Evolutionary conservation across 37 sponge, comb jelly and placozoan species (phyloP).

Genomic region (Chondrosia reniformis): DNA sequence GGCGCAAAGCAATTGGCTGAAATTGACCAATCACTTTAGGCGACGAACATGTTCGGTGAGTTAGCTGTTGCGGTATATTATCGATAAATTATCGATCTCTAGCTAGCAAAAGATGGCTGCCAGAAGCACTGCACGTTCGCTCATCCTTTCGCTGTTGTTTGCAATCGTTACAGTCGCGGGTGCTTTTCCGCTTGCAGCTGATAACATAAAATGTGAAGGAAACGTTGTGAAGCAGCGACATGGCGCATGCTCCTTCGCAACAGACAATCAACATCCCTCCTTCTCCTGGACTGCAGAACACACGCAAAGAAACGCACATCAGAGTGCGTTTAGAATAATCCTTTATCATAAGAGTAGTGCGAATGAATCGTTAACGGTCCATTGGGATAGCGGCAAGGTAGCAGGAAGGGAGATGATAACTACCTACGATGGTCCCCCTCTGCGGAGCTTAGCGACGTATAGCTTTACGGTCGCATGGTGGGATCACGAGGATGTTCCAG

Average conservation of each 20-base stretch:
- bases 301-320: constrained; percentile 32
- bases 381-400: constrained; percentile 63
- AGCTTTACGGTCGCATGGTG: constrained; percentile 56
- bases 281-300: constrained; percentile 62
- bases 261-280: constrained; percentile 36
- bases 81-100: too few species aligned
- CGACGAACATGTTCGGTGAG: too few species aligned
- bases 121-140: too few species aligned
- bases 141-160: neutral
- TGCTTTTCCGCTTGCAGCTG: neutral
- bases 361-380: neutral
- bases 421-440: constrained; percentile 27
- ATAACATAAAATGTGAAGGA: neutral
- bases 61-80: too few species aligned
- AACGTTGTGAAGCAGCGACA: neutral
- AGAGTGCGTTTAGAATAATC: constrained; percentile 35
- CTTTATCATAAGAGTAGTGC: neutral
- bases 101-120: too few species aligned
- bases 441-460: constrained; percentile 25
- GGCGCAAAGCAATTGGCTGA: too few species aligned
- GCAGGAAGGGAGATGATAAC: neutral
- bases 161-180: neutral
- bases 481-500: constrained; percentile 36
- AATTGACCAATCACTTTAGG: too few species aligned
- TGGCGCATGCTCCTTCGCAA: constrained; percentile 15